These are phyloP conservation scores for Ceratothoa steindachneri DNA, from an alignment of 2,888 invertebrate species.

Conservation along the genomic window DNA sequence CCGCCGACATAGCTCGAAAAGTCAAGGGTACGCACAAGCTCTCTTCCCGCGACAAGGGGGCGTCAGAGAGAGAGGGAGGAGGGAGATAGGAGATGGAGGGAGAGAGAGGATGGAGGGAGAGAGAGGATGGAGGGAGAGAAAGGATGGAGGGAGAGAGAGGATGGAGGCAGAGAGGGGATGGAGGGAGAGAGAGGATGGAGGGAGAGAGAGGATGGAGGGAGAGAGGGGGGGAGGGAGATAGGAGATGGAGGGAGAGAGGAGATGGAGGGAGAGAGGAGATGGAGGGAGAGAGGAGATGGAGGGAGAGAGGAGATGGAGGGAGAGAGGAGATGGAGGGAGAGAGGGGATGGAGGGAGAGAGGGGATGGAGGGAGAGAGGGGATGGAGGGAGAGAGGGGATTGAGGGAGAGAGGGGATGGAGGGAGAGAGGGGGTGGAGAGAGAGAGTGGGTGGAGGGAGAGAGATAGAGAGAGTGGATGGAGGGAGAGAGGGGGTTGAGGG, in stretches of 20 bases:
- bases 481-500: too few species aligned
- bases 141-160: background rate
- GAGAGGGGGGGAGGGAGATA: slow-evolving; percentile 3
- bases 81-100: too few species aligned
- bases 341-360: too few species aligned
- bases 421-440: background rate
- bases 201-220: background rate
- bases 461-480: too few species aligned
- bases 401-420: background rate
- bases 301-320: background rate
- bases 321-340: background rate
- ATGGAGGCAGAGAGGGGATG: background rate
- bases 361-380: too few species aligned
- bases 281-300: background rate
- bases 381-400: background rate
- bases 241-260: background rate
- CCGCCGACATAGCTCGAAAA: too few species aligned
- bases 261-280: background rate
- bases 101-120: too few species aligned
- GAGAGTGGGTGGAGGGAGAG: too few species aligned
- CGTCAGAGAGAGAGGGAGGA: too few species aligned
- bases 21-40: too few species aligned
- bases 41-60: too few species aligned
- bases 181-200: background rate
- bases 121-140: too few species aligned